Percentiles rank a stretch among this genome's conserved stretches.
Conservation (phyloP, 2,888 invertebrate species). For the Ormyrus nitidulus region DNA sequence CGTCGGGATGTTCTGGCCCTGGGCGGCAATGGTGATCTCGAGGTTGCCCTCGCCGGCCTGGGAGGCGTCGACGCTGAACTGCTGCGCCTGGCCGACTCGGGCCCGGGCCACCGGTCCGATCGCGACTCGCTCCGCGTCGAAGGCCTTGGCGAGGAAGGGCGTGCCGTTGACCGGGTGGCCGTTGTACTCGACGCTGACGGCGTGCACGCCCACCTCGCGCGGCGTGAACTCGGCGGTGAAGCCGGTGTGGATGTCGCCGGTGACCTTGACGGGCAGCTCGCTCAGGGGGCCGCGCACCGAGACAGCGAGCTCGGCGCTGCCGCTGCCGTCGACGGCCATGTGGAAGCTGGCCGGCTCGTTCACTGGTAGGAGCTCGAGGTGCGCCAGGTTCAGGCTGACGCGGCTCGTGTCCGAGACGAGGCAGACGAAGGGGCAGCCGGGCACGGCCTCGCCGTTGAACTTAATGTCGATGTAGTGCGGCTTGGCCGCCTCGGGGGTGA, state of each 20-base stretch:
- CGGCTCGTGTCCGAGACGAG: conserved; percentile 88
- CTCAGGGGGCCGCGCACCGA: conserved; percentile 85
- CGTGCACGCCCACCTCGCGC: conserved; percentile 93
- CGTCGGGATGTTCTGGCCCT: conserved; percentile 95
- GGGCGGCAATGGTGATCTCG: conserved; percentile 96
- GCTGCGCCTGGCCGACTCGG: conserved; percentile 92
- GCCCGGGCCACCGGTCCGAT: conserved; percentile 89
- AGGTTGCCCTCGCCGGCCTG: conserved; percentile 98
- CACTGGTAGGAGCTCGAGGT: conserved; percentile 90
- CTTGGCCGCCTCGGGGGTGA: conserved; percentile 93
- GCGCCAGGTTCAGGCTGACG: conserved; percentile 84
- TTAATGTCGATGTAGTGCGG: conserved; percentile 96
- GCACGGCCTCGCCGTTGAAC: conserved; percentile 95
- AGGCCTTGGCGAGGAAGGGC: conserved; percentile 93
- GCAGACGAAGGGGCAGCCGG: conserved; percentile 93
- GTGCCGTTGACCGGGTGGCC: conserved; percentile 92
- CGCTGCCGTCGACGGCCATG: conserved; percentile 84
- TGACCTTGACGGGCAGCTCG: conserved; percentile 91
- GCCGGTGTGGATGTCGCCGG: conserved; percentile 91
- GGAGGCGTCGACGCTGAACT: conserved; percentile 96
- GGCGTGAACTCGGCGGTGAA: conserved; percentile 95
- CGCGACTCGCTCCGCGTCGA: conserved; percentile 91
- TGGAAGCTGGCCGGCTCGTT: conserved; percentile 88
- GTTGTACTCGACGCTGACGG: conserved; percentile 93
- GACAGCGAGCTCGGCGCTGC: conserved; percentile 89